Evolutionary conservation across 1,140 invertebrate species (phyloP).

Genomic region (Camponotus floridanus): DNA sequence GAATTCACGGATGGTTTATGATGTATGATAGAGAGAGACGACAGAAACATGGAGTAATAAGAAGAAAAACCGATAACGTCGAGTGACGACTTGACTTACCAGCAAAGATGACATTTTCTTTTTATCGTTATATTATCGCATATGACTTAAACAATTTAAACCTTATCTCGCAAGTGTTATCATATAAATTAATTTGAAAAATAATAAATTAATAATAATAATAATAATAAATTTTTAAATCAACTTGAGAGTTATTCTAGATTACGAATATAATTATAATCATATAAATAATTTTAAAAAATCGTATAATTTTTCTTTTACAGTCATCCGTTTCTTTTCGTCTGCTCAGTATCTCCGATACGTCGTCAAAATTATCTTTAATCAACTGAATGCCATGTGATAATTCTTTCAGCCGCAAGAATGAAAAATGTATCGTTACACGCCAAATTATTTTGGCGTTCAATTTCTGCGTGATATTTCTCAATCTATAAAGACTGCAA

Average conservation of each 20-base stretch:
- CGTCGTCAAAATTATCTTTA: not conserved
- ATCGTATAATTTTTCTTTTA: not conserved
- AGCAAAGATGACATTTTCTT: not conserved
- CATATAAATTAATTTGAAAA: not conserved
- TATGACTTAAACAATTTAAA: not conserved
- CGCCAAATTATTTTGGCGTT: constrained; percentile 5
- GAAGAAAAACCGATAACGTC: constrained; percentile 11
- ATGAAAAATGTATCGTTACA: not conserved
- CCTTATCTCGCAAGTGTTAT: constrained; percentile 12
- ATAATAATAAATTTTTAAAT: too few species aligned
- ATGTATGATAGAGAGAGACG: not conserved
- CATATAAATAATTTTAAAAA: not conserved
- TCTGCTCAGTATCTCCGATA: not conserved
- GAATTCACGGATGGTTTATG: constrained; percentile 60
- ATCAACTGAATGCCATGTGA: not conserved
- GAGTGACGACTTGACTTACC: not conserved
- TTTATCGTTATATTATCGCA: not conserved
- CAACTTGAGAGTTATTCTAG: not conserved
- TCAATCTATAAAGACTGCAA: constrained; percentile 36
- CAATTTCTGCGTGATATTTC: constrained; percentile 7
- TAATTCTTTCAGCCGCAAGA: not conserved
- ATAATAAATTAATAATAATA: too few species aligned
- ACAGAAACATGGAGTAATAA: constrained; percentile 8
- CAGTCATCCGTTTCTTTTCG: not conserved
- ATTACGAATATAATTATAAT: not conserved